Conservation (phyloP, 2,113 vertebrate genomes). For the Mastomys coucha region DNA sequence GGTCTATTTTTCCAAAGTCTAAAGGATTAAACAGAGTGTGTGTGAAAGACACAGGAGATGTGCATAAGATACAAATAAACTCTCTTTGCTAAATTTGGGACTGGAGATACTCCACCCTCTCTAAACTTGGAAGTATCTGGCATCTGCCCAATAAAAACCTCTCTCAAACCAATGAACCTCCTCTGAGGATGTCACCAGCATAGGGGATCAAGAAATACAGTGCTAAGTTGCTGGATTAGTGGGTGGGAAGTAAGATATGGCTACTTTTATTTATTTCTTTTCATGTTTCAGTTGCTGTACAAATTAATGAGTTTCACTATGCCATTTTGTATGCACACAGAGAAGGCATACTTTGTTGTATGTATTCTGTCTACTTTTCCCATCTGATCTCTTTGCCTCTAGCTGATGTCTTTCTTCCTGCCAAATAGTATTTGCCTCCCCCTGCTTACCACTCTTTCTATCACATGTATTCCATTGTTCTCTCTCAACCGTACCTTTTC, state of each 20-base stretch:
- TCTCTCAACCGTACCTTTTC: background rate
- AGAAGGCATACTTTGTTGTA: background rate
- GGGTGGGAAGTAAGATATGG: background rate
- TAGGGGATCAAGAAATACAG: background rate
- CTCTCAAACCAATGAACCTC: background rate
- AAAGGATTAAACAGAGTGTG: background rate
- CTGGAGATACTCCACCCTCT: background rate
- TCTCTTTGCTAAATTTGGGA: background rate
- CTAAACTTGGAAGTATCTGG: background rate
- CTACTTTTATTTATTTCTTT: background rate
- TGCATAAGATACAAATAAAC: background rate
- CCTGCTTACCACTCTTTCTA: background rate
- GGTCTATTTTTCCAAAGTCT: conserved; percentile 15
- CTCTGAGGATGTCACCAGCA: background rate
- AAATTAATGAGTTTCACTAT: background rate
- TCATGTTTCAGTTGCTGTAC: background rate
- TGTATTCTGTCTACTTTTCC: background rate
- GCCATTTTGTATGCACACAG: background rate
- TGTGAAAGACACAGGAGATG: background rate
- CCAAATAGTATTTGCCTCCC: too few relatives aligned
- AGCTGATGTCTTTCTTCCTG: background rate
- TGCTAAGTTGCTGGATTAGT: background rate
- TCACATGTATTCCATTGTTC: too few relatives aligned
- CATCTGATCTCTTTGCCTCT: background rate
- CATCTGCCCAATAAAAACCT: background rate